Conservation (phyloP, 2,888 invertebrate species). For the Calameuta filiformis region DNA sequence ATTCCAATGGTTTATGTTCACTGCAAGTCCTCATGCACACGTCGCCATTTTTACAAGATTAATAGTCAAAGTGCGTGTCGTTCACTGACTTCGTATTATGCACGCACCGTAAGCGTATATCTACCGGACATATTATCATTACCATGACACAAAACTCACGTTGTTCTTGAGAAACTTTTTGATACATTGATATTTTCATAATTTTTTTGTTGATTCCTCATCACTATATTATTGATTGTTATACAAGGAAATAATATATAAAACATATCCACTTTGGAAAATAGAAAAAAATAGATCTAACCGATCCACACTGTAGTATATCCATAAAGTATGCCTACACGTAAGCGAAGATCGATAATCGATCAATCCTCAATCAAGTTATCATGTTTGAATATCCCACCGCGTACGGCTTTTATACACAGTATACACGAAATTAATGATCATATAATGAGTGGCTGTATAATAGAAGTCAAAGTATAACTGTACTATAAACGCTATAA, state of each 20-base stretch:
- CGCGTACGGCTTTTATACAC: constrained; percentile 22
- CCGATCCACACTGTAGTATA: neutral
- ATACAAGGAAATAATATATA: too few species aligned
- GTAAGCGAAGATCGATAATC: neutral
- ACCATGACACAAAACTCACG: neutral
- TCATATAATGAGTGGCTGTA: constrained; percentile 38
- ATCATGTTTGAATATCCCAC: neutral
- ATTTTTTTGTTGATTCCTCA: too few species aligned
- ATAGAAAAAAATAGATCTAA: too few species aligned
- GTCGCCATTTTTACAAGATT: neutral
- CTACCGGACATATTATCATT: neutral
- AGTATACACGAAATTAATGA: constrained; percentile 38
- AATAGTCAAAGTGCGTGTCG: neutral
- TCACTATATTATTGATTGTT: too few species aligned
- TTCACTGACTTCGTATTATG: neutral
- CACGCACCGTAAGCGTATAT: neutral
- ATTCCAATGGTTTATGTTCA: neutral
- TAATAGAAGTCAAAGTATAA: constrained; percentile 48
- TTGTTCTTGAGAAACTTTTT: too few species aligned
- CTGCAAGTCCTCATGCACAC: neutral
- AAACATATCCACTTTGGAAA: too few species aligned
- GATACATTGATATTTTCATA: too few species aligned
- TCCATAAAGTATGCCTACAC: neutral
- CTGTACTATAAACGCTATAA: constrained; percentile 39
- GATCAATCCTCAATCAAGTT: neutral